Evolutionary conservation across 1,140 invertebrate genomes (phyloP).

Genomic region (Megalonaias nervosa): DNA sequence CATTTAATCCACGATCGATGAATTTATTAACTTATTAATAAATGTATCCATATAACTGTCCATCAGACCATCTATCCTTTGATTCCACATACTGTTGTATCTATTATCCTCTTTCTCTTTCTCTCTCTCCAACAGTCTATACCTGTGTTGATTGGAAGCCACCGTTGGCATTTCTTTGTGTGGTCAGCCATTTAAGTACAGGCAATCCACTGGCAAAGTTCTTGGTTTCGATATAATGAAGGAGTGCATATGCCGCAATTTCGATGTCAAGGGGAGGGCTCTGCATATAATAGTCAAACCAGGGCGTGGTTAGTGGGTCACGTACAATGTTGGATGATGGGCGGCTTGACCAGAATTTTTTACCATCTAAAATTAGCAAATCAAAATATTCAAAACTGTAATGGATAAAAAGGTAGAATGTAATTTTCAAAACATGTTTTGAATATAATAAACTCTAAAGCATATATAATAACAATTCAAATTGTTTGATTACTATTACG

Average conservation of each 20-base stretch:
- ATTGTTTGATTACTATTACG: too few relatives aligned
- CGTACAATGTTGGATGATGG: background rate
- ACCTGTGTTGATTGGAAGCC: conserved; percentile 83
- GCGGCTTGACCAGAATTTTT: conserved; percentile 29
- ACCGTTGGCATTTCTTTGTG: conserved; percentile 83
- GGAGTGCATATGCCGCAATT: conserved; percentile 86
- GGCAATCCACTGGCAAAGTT: conserved; percentile 75
- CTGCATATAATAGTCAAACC: background rate
- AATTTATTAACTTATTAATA: background rate
- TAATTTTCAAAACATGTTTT: background rate
- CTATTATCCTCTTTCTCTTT: background rate
- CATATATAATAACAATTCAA: too few relatives aligned
- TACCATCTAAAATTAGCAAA: conserved; percentile 9
- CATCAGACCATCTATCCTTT: background rate
- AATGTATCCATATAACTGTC: background rate
- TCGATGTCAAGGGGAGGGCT: conserved; percentile 77
- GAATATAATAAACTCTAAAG: too few relatives aligned
- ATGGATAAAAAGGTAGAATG: background rate
- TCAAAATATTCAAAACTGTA: background rate
- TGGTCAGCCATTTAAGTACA: conserved; percentile 87
- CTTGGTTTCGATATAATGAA: conserved; percentile 73
- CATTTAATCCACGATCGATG: too few relatives aligned
- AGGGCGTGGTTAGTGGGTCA: background rate
- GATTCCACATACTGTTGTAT: background rate
- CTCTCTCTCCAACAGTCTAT: background rate